These are phyloP conservation scores for Mesoligia furuncula DNA, from an alignment of 2,888 invertebrate species.

Conservation along the genomic window DNA sequence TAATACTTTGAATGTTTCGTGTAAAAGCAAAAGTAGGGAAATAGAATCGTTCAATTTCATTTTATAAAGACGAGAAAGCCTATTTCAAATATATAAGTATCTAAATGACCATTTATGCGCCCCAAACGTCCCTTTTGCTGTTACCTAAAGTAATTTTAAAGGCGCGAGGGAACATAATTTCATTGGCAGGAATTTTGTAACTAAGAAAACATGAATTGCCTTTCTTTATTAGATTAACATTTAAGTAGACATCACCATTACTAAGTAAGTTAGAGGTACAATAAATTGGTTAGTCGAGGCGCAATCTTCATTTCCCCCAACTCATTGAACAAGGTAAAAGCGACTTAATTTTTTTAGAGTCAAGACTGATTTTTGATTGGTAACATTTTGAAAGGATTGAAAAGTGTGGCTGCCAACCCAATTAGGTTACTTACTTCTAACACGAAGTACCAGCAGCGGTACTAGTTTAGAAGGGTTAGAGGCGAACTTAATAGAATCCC, in stretches of 20 bases:
- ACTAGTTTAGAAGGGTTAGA: constrained; percentile 65
- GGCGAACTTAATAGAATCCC: constrained; percentile 40
- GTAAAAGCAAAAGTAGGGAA: neutral
- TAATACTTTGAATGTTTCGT: neutral
- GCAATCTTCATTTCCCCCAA: constrained; percentile 62
- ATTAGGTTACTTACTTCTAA: constrained; percentile 76
- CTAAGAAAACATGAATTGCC: constrained; percentile 72
- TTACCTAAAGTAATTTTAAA: constrained; percentile 53
- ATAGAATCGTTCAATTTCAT: constrained; percentile 14
- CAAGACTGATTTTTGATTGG: constrained; percentile 58
- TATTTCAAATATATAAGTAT: neutral
- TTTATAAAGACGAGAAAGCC: neutral
- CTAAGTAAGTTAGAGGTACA: constrained; percentile 73
- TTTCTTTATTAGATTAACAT: constrained; percentile 76
- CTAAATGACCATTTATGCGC: constrained; percentile 8
- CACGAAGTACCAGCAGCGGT: constrained; percentile 62
- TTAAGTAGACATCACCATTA: constrained; percentile 73
- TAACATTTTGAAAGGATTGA: constrained; percentile 53
- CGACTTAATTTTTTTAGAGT: constrained; percentile 46
- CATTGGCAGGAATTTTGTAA: constrained; percentile 61
- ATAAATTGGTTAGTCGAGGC: constrained; percentile 75
- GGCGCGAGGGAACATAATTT: constrained; percentile 60
- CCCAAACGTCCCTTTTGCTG: constrained; percentile 19
- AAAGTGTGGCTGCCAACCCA: constrained; percentile 72
- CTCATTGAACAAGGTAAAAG: constrained; percentile 51